Percentiles rank a stretch among this genome's conserved stretches.
Evolutionary conservation across 2,113 vertebrate species (phyloP).

Genomic region (Colius striatus): DNA sequence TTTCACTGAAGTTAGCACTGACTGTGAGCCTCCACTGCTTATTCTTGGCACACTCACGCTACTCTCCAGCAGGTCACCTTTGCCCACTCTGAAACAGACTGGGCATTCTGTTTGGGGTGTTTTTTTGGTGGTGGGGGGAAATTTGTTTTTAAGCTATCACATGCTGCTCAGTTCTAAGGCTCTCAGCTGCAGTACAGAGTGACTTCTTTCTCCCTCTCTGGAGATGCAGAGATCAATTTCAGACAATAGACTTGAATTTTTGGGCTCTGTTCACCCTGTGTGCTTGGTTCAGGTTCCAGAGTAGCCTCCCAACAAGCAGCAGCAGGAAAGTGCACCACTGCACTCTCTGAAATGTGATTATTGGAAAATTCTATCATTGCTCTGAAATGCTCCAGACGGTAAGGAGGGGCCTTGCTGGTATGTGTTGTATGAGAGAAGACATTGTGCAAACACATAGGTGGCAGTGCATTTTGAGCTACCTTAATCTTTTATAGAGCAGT

Average conservation of each 20-base stretch:
- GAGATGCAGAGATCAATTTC: not conserved
- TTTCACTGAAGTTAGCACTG: not conserved
- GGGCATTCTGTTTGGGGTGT: not conserved
- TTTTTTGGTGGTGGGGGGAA: not conserved
- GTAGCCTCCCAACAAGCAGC: not conserved
- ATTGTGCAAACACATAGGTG: not conserved
- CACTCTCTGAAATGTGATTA: not conserved
- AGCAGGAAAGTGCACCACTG: not conserved
- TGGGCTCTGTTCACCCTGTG: not conserved
- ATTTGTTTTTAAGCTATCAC: not conserved
- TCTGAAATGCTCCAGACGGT: not conserved
- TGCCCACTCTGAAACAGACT: constrained; percentile 1
- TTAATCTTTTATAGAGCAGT: not conserved
- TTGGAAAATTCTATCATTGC: not conserved
- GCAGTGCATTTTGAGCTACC: not conserved
- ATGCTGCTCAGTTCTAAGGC: constrained; percentile 3
- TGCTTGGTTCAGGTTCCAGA: not conserved
- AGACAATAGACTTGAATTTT: not conserved
- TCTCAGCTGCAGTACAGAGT: not conserved
- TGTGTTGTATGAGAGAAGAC: not conserved
- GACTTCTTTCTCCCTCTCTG: not conserved
- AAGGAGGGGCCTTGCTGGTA: not conserved
- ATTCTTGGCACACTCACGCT: constrained; percentile 31
- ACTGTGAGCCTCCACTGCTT: constrained; percentile 1
- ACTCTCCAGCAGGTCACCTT: constrained; percentile 25